phyloP scores from a whole-genome alignment of 2,888 invertebrate species.

The Cantharis rustica region DNA sequence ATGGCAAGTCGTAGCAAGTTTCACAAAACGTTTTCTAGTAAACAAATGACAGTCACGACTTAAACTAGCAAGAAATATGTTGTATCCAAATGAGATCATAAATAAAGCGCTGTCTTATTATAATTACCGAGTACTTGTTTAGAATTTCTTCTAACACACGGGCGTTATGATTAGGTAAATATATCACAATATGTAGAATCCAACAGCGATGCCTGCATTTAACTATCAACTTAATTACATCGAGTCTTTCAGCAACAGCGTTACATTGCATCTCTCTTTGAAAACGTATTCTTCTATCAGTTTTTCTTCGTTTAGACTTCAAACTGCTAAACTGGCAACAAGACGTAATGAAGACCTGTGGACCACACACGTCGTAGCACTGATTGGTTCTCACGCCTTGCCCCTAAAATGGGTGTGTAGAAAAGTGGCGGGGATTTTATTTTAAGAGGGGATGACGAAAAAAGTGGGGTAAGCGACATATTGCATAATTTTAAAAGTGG shows the following conservation, averaged over 20 bases:
- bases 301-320: conserved; percentile 30
- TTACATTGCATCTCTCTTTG: conserved; percentile 32
- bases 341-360: conserved; percentile 56
- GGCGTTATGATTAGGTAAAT: conserved; percentile 3
- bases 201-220: conserved; percentile 29
- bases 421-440: conserved; percentile 7
- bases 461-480: conserved; percentile 29
- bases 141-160: not conserved
- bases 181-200: conserved; percentile 24
- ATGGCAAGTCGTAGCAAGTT: not conserved
- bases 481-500: conserved; percentile 25
- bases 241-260: conserved; percentile 28
- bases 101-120: not conserved
- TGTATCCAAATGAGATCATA: not conserved
- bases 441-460: conserved; percentile 15
- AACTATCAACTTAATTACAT: conserved; percentile 45
- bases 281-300: conserved; percentile 41
- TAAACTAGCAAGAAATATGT: not conserved
- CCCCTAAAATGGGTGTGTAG: conserved; percentile 37
- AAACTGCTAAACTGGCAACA: conserved; percentile 56
- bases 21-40: not conserved
- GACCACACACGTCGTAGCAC: conserved; percentile 57
- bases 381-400: conserved; percentile 52
- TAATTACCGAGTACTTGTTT: not conserved
- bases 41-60: not conserved